Base-by-base conservation (phyloP, 1,140 invertebrate species). In the Idris sp. region DNA sequence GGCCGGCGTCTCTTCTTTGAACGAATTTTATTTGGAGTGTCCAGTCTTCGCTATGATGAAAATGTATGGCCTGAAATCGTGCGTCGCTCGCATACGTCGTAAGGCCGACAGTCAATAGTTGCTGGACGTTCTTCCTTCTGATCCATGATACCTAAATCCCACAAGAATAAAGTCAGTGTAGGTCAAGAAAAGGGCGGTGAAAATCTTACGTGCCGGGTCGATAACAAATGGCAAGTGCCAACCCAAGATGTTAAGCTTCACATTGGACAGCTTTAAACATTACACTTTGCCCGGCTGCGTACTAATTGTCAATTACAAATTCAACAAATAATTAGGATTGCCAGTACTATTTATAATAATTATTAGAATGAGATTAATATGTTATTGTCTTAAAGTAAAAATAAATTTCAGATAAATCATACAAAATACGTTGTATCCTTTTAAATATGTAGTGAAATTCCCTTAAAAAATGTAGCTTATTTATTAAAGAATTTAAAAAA, bases 41-140 rank as follows among this genome's bases (percentile, higher is more conserved):
- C 95, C 95, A 96, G 83, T 96, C 94, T 90, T 95, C 93, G 79
- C 93, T 93, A 85, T 95, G 92, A 78, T 94, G 93, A 78, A 94
- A 90, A 88, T 95, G 94, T 77, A 93, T 92, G 18, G 94, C 92
- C 81, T 94, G 93, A 86, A 95, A 96, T 64, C 95, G 90, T 80
- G 93, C 94, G 82, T 96, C 95, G 77, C 93, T 95, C 78, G 93
- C 95, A 84, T 93, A 95, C 5, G 94, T 94, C 43, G 92, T 92
- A 75, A 95, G 87, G 18, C 94, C 93, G 46, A 95, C 94, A 51
- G 94, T 96, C 30, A 96, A 88, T 61, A 96, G 87, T 83, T 94
- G 92, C 78, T 94, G 93, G 14, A 82, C 68, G 83, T 93, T 92
- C 85, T 93, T 93, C 81, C 93, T 90, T 80, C 93, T 89, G 67